Evolutionary conservation across 2,888 invertebrate species (phyloP).

Genomic region (Polydrusus pterygomalis): DNA sequence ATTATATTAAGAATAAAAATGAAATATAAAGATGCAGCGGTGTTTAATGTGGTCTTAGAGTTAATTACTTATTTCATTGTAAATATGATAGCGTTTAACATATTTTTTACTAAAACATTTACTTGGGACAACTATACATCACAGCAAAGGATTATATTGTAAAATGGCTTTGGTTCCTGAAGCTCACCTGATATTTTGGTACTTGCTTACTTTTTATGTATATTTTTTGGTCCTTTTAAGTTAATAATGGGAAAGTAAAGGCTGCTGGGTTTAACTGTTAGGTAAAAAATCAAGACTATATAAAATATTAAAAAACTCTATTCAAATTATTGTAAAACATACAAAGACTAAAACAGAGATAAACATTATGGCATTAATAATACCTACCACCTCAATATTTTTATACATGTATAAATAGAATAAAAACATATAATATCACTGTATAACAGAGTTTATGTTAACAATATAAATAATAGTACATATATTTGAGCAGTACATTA

Average conservation of each 20-base stretch:
- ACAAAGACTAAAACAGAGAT: slow-evolving; percentile 29
- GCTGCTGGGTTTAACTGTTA: too few species aligned
- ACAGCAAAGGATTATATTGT: slow-evolving; percentile 93
- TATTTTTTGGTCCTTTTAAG: too few species aligned
- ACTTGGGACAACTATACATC: slow-evolving; percentile 83
- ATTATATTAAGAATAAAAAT: slow-evolving; percentile 85
- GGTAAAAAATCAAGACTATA: not conserved
- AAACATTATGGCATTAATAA: slow-evolving; percentile 42
- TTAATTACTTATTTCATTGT: slow-evolving; percentile 78
- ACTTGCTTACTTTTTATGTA: too few species aligned
- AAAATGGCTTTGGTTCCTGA: slow-evolving; percentile 51
- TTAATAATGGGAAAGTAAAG: not conserved
- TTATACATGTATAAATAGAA: slow-evolving; percentile 25
- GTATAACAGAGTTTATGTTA: slow-evolving; percentile 28
- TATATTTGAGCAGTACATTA: slow-evolving; percentile 53
- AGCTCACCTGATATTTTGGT: too few species aligned
- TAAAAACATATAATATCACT: slow-evolving; percentile 40
- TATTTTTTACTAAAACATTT: slow-evolving; percentile 88
- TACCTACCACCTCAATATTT: slow-evolving; percentile 46
- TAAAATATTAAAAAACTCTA: slow-evolving; percentile 32
- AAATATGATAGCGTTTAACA: slow-evolving; percentile 82
- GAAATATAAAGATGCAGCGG: slow-evolving; percentile 72
- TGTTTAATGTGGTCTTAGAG: slow-evolving; percentile 75
- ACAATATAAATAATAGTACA: slow-evolving; percentile 37
- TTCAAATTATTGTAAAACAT: slow-evolving; percentile 41